Percentiles rank a stretch among this genome's conserved stretches.
Evolutionary conservation across 2,888 invertebrate species (phyloP).

Genomic region (Megastigmus dorsalis): DNA sequence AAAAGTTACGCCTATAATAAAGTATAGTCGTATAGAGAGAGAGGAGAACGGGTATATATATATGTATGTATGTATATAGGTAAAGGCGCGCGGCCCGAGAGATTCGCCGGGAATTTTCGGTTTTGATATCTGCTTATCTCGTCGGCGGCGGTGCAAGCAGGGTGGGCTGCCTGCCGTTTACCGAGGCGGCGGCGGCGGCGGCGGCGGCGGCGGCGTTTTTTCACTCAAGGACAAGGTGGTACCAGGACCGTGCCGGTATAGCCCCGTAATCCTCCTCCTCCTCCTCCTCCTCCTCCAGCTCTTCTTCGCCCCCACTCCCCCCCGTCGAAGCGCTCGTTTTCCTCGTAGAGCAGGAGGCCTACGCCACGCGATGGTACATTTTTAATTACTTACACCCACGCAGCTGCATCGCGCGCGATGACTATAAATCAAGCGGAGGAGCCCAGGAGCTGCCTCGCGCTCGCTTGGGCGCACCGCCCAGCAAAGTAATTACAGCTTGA

Average conservation of each 20-base stretch:
- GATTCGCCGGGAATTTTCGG: constrained; percentile 39
- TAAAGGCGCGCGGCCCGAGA: background rate
- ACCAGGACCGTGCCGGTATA: constrained; percentile 60
- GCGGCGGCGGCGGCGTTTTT: constrained; percentile 54
- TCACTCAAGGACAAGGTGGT: constrained; percentile 67
- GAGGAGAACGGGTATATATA: background rate
- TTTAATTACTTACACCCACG: constrained; percentile 75
- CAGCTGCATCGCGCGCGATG: constrained; percentile 74
- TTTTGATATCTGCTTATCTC: constrained; percentile 52
- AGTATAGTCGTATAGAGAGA: too few species aligned
- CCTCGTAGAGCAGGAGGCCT: constrained; percentile 59
- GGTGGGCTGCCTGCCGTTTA: background rate
- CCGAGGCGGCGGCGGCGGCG: background rate
- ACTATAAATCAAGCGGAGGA: constrained; percentile 74
- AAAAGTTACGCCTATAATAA: constrained; percentile 44
- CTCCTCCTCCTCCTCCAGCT: constrained; percentile 25
- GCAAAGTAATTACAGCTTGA: constrained; percentile 75
- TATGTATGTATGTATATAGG: background rate
- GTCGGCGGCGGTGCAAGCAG: background rate
- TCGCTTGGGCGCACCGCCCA: constrained; percentile 67
- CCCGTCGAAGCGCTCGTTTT: constrained; percentile 60
- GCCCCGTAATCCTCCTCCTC: constrained; percentile 39
- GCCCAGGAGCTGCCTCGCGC: constrained; percentile 40
- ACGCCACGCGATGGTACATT: constrained; percentile 75
- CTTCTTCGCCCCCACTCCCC: constrained; percentile 52